Percentiles rank a stretch among this genome's conserved stretches.
phyloP scores from a whole-genome alignment of 2,888 invertebrate genomes.

The Apodemia mormo region DNA sequence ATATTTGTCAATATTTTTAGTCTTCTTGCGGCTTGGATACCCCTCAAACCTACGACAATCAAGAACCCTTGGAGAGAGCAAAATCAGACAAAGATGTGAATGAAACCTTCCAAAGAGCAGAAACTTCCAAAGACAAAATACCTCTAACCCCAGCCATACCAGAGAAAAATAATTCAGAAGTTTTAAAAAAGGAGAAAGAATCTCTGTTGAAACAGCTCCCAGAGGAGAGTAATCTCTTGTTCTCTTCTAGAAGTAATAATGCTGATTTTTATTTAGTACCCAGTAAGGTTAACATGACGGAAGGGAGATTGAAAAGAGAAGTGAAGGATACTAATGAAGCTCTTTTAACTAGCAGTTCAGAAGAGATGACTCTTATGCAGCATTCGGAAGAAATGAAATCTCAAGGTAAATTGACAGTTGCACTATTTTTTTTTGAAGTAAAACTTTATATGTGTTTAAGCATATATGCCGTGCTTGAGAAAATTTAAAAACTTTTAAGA shows the following conservation, averaged over 20 bases:
- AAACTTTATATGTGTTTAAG: too few species aligned
- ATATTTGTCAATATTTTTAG: conserved; percentile 39
- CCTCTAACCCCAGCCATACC: conserved; percentile 55
- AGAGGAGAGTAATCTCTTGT: conserved; percentile 46
- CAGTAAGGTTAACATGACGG: conserved; percentile 10
- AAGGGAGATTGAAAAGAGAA: conserved; percentile 38
- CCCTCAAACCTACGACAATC: conserved; percentile 67
- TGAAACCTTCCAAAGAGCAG: conserved; percentile 58
- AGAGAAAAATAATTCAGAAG: conserved; percentile 56
- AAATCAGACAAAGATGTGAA: conserved; percentile 66
- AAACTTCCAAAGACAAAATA: conserved; percentile 56
- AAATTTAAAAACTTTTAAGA: too few species aligned
- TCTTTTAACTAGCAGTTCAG: conserved; percentile 53
- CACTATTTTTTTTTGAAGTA: not conserved
- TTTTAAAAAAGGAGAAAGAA: conserved; percentile 54
- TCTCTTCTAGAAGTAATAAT: conserved; percentile 7
- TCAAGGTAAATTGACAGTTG: conserved; percentile 45
- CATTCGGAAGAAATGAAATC: conserved; percentile 51
- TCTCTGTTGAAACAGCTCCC: conserved; percentile 52
- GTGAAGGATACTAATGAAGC: conserved; percentile 57
- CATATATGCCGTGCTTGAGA: too few species aligned
- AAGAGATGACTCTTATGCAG: conserved; percentile 57
- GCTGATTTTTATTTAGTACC: conserved; percentile 17
- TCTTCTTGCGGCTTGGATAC: conserved; percentile 68
- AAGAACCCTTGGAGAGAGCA: conserved; percentile 59